Evolutionary conservation across 1,140 invertebrate species (phyloP), one percentile per base, ranked within the genome.

Genomic region (Achatina immaculata): DNA sequence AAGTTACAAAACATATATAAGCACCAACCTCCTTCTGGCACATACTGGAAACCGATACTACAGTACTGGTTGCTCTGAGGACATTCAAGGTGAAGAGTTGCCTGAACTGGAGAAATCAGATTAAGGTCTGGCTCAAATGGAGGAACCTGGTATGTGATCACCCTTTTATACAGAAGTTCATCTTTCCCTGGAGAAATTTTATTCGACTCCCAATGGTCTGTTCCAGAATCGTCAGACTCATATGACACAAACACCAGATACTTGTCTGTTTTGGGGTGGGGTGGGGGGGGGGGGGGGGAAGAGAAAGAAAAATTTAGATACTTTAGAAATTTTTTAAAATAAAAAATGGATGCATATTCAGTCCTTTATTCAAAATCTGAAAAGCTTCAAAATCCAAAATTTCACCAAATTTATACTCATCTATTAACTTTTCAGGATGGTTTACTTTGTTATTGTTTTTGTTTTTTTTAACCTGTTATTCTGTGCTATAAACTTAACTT

Each of bases 21-120:
- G n/a, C n/a, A n/a, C n/a, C n/a, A 28, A 73, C 71, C 71, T 73
- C 51, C 73, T 31, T 55, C 11, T 31, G 73, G 73, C 16, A 36
- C 51, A 75, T 75, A 75, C 3, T 55, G n/a, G 28, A 75, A 75
- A 6, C 1, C 4, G 19, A 55, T 34, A n/a, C 3, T 66, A 51
- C 75, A 77, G 58, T 77, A 77, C 55, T 79, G 77, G n/a, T 79
- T 79, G 66, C 77, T 79, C 42, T 79, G 77, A 62, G 77, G 77
- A 34, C 77, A 79, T 24, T 69, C 66, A 21, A 79, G 66, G 38
- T 79, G 77, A 68, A 79, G 77, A 16, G 45, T 28, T 6, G 38
- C 77, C 19, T 28, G 21, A 45, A 71, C 31, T 6, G 62, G 65
- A 45, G 19, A 21, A 11, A n/a, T 28, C 3, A 79, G 11, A n/a